phyloP scores from a whole-genome alignment of 2,113 vertebrate species.

The Rhinoptilus africanus region DNA sequence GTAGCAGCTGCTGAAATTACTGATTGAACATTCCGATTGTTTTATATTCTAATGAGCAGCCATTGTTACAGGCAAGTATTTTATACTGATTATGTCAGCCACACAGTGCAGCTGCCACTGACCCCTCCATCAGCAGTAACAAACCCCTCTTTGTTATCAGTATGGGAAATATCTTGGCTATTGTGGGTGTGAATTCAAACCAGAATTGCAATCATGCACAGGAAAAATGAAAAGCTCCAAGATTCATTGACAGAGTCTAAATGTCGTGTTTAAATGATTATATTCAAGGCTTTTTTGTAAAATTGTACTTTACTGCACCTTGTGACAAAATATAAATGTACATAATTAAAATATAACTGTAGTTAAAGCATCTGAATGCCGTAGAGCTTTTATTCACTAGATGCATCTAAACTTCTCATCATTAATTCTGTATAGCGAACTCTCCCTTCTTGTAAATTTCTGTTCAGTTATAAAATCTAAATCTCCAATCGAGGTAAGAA shows the following conservation, averaged over 20 bases:
- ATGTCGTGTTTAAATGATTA: neutral
- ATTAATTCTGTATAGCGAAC: neutral
- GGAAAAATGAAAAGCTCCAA: conserved; percentile 17
- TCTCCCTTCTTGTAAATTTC: neutral
- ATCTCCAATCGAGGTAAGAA: neutral
- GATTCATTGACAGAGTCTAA: neutral
- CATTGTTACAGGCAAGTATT: conserved; percentile 22
- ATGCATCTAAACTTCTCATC: neutral
- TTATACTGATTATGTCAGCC: conserved; percentile 42
- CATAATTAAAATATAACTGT: neutral
- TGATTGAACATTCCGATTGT: conserved; percentile 26
- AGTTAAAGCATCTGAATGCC: neutral
- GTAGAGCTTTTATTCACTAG: neutral
- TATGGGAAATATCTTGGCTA: conserved; percentile 58
- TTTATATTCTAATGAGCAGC: conserved; percentile 57
- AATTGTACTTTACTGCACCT: neutral
- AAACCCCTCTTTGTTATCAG: conserved; percentile 64
- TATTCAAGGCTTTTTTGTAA: neutral
- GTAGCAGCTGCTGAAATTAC: conserved; percentile 55
- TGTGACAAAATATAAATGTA: neutral
- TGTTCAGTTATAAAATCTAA: neutral
- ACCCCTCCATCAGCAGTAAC: conserved; percentile 28
- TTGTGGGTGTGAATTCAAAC: conserved; percentile 58
- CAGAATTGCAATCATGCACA: conserved; percentile 15
- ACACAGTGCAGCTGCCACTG: conserved; percentile 58